These are phyloP conservation scores for Porites rus DNA, from an alignment of 92 coral and sea anemone genomes.

Conservation along the genomic window DNA sequence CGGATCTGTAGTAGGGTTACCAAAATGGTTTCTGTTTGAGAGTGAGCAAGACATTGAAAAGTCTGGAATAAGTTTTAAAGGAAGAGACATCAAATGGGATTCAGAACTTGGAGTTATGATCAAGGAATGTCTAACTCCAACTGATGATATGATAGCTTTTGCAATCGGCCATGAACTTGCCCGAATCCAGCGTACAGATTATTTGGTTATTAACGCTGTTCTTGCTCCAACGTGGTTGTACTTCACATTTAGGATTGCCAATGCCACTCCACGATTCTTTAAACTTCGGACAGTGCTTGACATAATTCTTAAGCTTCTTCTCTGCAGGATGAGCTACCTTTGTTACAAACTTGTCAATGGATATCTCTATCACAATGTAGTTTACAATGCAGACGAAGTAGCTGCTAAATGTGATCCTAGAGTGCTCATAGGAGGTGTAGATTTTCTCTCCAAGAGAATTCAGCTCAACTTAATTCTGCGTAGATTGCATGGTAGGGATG, in stretches of 20 bases:
- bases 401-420: constrained; percentile 70
- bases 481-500: constrained; percentile 73
- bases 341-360: constrained; percentile 61
- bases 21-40: constrained; percentile 80
- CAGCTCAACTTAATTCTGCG: constrained; percentile 74
- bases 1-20: constrained; percentile 83
- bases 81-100: constrained; percentile 84
- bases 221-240: constrained; percentile 82
- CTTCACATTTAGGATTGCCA: constrained; percentile 74
- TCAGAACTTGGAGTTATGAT: constrained; percentile 85
- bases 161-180: constrained; percentile 84
- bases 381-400: constrained; percentile 68
- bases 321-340: constrained; percentile 76
- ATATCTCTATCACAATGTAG: constrained; percentile 66
- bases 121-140: constrained; percentile 71
- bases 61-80: constrained; percentile 79
- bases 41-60: constrained; percentile 73
- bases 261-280: constrained; percentile 55
- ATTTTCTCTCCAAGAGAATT: constrained; percentile 71
- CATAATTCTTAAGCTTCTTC: constrained; percentile 69
- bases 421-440: constrained; percentile 79
- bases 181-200: constrained; percentile 68
- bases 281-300: constrained; percentile 61
- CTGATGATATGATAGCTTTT: constrained; percentile 81
- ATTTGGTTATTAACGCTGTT: constrained; percentile 48